phyloP scores from a whole-genome alignment of 2,888 invertebrate species.

The Drosophila parthenogenetica region DNA sequence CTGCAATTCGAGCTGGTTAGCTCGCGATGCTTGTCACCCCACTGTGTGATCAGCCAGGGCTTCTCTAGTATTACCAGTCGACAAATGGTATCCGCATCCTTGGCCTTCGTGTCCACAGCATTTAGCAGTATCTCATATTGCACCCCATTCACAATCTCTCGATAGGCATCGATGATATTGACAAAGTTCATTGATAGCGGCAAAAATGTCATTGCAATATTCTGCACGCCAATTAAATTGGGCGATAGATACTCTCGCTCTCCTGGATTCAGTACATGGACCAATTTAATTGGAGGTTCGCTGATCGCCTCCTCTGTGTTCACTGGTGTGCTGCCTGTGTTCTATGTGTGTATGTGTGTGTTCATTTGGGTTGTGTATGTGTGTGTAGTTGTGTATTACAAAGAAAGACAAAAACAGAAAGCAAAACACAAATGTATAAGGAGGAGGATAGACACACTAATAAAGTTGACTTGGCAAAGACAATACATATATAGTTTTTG shows the following conservation, averaged over 20 bases:
- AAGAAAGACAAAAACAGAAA: constrained; percentile 67
- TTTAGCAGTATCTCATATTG: constrained; percentile 83
- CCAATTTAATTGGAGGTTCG: constrained; percentile 77
- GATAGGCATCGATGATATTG: constrained; percentile 83
- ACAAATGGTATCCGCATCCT: constrained; percentile 85
- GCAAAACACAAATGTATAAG: constrained; percentile 69
- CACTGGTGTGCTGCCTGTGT: constrained; percentile 21
- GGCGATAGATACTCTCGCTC: constrained; percentile 84
- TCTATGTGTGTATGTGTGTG: constrained; percentile 28
- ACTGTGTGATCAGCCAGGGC: constrained; percentile 87
- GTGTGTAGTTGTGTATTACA: constrained; percentile 34
- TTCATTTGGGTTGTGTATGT: constrained; percentile 30
- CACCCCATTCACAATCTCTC: constrained; percentile 84
- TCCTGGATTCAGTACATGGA: constrained; percentile 83
- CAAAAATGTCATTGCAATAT: constrained; percentile 83
- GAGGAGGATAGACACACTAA: constrained; percentile 59
- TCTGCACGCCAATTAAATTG: constrained; percentile 83
- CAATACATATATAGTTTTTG: constrained; percentile 14
- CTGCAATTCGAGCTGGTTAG: constrained; percentile 89
- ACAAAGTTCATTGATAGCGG: constrained; percentile 83
- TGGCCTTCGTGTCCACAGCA: constrained; percentile 80
- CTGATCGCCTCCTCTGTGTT: constrained; percentile 55
- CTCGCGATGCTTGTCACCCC: constrained; percentile 87
- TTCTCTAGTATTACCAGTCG: constrained; percentile 88
- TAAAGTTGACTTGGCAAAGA: constrained; percentile 22